Evolutionary conservation across 2,888 invertebrate genomes (phyloP).

Genomic region (Anodontia alba): DNA sequence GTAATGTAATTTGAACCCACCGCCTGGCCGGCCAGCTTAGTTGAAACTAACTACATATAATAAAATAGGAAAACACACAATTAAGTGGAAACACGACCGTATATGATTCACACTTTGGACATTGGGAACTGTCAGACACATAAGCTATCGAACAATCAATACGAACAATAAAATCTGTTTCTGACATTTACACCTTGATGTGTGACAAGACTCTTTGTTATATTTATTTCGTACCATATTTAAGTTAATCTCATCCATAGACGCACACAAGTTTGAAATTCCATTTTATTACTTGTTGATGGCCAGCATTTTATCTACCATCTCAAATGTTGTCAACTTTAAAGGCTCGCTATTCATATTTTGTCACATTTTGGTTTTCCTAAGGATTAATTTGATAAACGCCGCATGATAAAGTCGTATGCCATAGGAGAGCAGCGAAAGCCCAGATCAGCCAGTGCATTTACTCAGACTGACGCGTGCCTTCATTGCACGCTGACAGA

Average conservation of each 20-base stretch:
- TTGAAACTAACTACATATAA: too few relatives aligned
- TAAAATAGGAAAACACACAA: too few relatives aligned
- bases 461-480: too few relatives aligned
- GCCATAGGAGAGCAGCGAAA: too few relatives aligned
- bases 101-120: too few relatives aligned
- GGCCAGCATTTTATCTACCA: background rate
- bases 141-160: background rate
- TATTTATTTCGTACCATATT: background rate
- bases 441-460: too few relatives aligned
- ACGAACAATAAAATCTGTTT: background rate
- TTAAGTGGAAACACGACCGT: too few relatives aligned
- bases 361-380: background rate
- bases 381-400: too few relatives aligned
- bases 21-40: too few relatives aligned
- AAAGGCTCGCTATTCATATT: background rate
- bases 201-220: background rate
- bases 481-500: too few relatives aligned
- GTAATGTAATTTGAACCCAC: too few relatives aligned
- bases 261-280: background rate
- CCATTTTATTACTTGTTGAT: conserved; percentile 1
- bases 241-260: background rate
- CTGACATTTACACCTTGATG: background rate
- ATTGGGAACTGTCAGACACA: background rate
- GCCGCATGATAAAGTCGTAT: too few relatives aligned
- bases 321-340: background rate